A percentile compares a stretch with the other conserved stretches of the same genome.
These are phyloP conservation scores for Hylaeus volcanicus DNA, from an alignment of 1,140 invertebrate genomes.

Conservation along the genomic window DNA sequence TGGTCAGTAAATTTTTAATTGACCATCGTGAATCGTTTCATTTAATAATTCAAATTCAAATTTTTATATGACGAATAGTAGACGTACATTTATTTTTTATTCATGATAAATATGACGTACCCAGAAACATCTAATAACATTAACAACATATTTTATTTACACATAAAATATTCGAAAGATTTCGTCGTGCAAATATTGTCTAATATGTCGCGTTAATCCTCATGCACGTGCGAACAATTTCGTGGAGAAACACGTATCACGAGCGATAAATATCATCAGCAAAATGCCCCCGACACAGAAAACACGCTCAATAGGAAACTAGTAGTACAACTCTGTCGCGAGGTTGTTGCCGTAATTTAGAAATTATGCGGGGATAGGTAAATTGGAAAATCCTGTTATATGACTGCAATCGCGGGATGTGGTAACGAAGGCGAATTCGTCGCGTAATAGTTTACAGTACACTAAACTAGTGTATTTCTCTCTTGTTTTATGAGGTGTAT, in stretches of 20 bases:
- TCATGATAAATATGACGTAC: no score
- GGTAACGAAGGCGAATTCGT: slow-evolving; percentile 48
- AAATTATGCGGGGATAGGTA: slow-evolving; percentile 29
- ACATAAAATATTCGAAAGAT: no score
- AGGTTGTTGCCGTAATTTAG: not conserved
- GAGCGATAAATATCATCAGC: not conserved
- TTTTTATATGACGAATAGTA: no score
- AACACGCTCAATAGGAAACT: not conserved
- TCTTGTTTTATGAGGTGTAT: slow-evolving; percentile 59
- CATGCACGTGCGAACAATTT: no score
- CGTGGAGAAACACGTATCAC: not conserved
- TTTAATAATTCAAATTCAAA: no score
- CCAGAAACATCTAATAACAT: no score
- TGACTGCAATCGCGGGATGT: slow-evolving; percentile 31
- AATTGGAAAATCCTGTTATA: slow-evolving; percentile 56
- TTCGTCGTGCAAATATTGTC: no score
- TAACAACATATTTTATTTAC: no score
- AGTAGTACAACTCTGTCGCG: not conserved
- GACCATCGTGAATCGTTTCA: no score
- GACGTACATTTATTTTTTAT: no score
- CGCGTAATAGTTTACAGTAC: slow-evolving; percentile 60
- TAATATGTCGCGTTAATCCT: no score
- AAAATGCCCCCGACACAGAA: not conserved
- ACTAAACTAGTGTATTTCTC: slow-evolving; percentile 40
- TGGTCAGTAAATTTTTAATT: no score